Conservation (phyloP, 2,113 vertebrate genomes). For the Nerophis lumbriciformis region DNA sequence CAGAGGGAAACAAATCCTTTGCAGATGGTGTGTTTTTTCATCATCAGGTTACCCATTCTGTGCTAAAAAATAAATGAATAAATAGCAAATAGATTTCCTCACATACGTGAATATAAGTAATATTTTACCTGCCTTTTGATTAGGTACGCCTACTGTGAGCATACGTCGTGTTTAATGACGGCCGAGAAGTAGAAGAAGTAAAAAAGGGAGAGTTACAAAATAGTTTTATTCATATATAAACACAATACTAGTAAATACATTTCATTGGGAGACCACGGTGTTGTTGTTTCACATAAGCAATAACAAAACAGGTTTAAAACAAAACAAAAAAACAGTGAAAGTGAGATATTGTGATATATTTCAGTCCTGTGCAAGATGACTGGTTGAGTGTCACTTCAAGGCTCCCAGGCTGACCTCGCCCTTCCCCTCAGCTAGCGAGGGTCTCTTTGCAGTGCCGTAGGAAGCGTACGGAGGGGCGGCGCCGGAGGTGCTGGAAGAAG, state of each 20-base stretch:
- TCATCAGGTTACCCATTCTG: not conserved
- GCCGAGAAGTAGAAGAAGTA: not conserved
- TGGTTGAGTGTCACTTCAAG: constrained; percentile 36
- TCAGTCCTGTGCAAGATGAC: not conserved
- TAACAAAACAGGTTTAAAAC: constrained; percentile 4
- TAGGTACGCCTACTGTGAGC: too few species aligned
- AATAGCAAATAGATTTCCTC: not conserved
- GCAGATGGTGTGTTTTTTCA: not conserved
- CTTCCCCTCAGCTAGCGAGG: constrained; percentile 57
- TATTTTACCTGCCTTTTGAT: not conserved
- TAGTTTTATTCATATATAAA: constrained; percentile 4
- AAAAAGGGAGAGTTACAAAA: not conserved
- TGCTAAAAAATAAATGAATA: not conserved
- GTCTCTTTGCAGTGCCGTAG: constrained; percentile 46
- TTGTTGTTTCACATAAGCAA: not conserved
- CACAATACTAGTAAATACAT: not conserved
- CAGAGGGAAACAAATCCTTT: constrained; percentile 39
- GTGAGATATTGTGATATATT: not conserved
- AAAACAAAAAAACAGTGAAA: constrained; percentile 3
- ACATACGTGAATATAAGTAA: not conserved
- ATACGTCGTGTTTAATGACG: not conserved
- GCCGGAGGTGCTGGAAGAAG: constrained; percentile 77
- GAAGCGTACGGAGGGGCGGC: constrained; percentile 65
- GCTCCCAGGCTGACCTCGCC: constrained; percentile 42
- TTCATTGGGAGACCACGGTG: not conserved